Evolutionary conservation across 2,113 vertebrate genomes (phyloP).

Genomic region (Anhinga anhinga): DNA sequence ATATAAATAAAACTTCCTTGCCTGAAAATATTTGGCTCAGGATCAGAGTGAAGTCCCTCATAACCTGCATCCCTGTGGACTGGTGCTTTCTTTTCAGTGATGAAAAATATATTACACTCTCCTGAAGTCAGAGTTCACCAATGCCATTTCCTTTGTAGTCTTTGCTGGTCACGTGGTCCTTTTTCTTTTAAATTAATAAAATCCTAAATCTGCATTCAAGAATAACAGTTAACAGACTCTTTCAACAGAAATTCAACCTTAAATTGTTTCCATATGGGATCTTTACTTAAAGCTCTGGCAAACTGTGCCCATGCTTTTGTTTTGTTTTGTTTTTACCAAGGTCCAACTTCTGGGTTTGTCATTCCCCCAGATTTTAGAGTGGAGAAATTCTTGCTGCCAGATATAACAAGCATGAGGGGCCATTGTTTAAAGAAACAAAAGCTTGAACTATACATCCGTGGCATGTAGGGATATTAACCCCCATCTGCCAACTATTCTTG

Average conservation of each 20-base stretch:
- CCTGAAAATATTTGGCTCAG: slow-evolving; percentile 68
- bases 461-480: slow-evolving; percentile 2
- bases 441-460: slow-evolving; percentile 13
- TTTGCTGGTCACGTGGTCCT: slow-evolving; percentile 54
- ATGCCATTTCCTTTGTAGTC: slow-evolving; percentile 73
- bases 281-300: slow-evolving; percentile 53
- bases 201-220: slow-evolving; percentile 65
- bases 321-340: slow-evolving; percentile 22
- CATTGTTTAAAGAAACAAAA: slow-evolving; percentile 51
- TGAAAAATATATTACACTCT: slow-evolving; percentile 72
- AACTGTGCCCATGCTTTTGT: slow-evolving; percentile 34
- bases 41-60: slow-evolving; percentile 71
- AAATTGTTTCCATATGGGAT: slow-evolving; percentile 67
- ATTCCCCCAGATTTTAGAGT: slow-evolving; percentile 7
- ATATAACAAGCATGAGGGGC: slow-evolving; percentile 19
- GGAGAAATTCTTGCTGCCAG: slow-evolving; percentile 44
- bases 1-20: slow-evolving; percentile 70
- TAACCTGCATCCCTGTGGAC: slow-evolving; percentile 71
- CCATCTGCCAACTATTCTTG: background rate
- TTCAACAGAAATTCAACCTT: slow-evolving; percentile 66
- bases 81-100: slow-evolving; percentile 63
- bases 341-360: slow-evolving; percentile 38
- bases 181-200: slow-evolving; percentile 76
- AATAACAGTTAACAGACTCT: slow-evolving; percentile 61
- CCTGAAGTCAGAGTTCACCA: slow-evolving; percentile 63